Conservation (phyloP, 37 sponge, comb jelly and placozoan species). For the Axinella damicornis region DNA sequence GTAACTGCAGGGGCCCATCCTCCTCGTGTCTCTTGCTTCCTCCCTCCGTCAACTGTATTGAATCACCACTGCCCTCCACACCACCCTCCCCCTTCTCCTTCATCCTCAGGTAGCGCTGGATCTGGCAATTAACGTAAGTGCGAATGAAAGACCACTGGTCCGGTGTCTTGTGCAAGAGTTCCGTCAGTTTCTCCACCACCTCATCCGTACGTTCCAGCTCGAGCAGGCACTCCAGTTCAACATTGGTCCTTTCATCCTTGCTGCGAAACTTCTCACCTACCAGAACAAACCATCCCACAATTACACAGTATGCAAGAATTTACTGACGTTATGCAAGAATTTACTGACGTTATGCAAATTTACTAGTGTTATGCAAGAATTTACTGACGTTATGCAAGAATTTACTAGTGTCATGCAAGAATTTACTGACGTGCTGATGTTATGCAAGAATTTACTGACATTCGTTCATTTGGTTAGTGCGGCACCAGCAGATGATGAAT, state of each 20-base stretch:
- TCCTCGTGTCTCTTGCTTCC: not conserved
- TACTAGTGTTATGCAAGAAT: too few relatives aligned
- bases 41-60: not conserved
- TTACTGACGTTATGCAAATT: too few relatives aligned
- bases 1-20: not conserved
- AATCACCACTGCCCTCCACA: not conserved
- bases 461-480: too few relatives aligned
- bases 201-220: conserved; percentile 41
- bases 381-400: too few relatives aligned
- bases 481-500: too few relatives aligned
- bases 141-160: conserved; percentile 72
- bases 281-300: conserved; percentile 1
- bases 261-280: conserved; percentile 53
- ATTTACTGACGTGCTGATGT: too few relatives aligned
- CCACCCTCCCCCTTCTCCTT: not conserved
- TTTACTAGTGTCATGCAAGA: too few relatives aligned
- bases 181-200: conserved; percentile 6
- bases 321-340: too few relatives aligned
- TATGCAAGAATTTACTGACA: too few relatives aligned
- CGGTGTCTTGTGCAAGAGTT: conserved; percentile 23
- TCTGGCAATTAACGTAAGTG: conserved; percentile 56
- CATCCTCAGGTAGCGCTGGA: too few relatives aligned
- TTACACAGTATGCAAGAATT: too few relatives aligned
- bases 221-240: conserved; percentile 53
- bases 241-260: conserved; percentile 31